phyloP scores from a whole-genome alignment of 2,888 invertebrate species.

The Ochropleura leucogaster region DNA sequence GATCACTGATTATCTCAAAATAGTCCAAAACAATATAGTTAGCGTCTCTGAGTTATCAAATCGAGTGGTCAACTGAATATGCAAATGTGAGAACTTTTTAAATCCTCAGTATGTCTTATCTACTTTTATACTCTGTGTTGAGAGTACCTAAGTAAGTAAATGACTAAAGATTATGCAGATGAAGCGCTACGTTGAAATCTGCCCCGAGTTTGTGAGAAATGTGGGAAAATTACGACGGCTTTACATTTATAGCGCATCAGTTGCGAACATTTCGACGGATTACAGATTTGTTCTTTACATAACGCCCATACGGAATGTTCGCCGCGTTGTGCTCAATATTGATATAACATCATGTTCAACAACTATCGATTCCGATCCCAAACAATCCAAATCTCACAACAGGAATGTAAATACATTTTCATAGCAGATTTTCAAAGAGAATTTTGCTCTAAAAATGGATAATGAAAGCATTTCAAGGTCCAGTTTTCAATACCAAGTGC shows the following conservation, averaged over 20 bases:
- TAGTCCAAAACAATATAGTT: not conserved
- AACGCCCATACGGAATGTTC: not conserved
- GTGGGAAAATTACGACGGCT: not conserved
- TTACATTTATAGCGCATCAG: not conserved
- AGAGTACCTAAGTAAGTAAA: not conserved
- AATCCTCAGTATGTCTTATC: not conserved
- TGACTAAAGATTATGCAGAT: conserved; percentile 12
- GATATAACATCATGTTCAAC: not conserved
- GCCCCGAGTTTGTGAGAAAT: not conserved
- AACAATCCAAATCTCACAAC: not conserved
- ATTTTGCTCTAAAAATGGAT: not conserved
- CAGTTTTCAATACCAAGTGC: not conserved
- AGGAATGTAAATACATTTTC: conserved; percentile 14
- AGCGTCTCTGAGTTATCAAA: not conserved
- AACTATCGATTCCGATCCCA: not conserved
- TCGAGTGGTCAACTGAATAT: conserved; percentile 12
- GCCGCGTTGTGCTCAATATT: not conserved
- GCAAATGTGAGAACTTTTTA: not conserved
- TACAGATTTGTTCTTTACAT: not conserved
- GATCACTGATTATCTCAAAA: not conserved
- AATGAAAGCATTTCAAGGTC: conserved; percentile 10
- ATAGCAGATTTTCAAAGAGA: not conserved
- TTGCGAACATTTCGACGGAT: too few relatives aligned
- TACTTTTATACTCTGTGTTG: not conserved
- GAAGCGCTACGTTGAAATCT: not conserved